Evolutionary conservation across 2,113 vertebrate genomes (phyloP).

Genomic region (Patagioenas fasciata): DNA sequence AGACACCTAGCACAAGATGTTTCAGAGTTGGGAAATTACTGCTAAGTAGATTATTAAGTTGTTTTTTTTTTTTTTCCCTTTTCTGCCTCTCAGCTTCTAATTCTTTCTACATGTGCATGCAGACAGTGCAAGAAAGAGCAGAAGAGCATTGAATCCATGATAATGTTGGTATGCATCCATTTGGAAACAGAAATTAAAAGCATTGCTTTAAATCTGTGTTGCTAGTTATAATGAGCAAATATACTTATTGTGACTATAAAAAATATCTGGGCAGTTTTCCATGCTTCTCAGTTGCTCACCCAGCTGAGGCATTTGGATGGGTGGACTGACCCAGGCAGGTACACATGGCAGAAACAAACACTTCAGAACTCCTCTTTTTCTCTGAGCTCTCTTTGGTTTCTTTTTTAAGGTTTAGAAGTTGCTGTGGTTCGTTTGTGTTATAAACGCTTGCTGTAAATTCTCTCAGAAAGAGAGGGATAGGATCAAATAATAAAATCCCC

Average conservation of each 20-base stretch:
- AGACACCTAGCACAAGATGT: not conserved
- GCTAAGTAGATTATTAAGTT: not conserved
- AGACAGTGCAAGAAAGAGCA: not conserved
- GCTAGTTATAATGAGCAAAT: not conserved
- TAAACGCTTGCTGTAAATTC: not conserved
- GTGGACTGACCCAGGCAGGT: not conserved
- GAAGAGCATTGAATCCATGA: not conserved
- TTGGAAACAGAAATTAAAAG: not conserved
- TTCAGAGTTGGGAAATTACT: not conserved
- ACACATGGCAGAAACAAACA: not conserved
- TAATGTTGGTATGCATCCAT: not conserved
- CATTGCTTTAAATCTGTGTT: not conserved
- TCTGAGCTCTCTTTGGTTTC: not conserved
- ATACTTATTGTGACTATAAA: not conserved
- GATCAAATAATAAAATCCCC: not conserved
- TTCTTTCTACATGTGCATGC: not conserved
- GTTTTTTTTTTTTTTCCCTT: fast-evolving
- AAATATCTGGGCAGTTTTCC: not conserved
- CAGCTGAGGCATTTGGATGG: not conserved
- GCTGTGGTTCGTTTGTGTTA: not conserved
- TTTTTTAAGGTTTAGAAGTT: not conserved
- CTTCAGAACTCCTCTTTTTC: not conserved
- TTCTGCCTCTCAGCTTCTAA: not conserved
- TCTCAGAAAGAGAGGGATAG: not conserved
- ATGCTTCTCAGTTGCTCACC: fast-evolving